Percentiles rank a stretch among this genome's conserved stretches.
Conservation (phyloP, 1,140 invertebrate genomes). For the Metaphire vulgaris region DNA sequence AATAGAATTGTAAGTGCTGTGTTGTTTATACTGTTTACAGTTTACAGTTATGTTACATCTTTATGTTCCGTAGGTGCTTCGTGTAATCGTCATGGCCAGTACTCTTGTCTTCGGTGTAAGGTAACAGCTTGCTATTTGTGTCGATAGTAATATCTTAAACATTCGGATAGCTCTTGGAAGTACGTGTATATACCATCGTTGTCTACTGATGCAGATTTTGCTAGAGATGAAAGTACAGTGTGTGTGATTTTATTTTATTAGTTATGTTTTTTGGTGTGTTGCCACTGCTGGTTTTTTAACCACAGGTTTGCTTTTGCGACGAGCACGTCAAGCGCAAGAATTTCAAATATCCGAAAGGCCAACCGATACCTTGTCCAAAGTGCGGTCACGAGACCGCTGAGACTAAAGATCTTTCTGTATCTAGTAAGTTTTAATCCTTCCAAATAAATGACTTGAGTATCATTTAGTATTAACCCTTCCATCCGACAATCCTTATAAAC, state of each 20-base stretch:
- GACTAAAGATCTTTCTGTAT: constrained; percentile 91
- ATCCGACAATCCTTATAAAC: too few relatives aligned
- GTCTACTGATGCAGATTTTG: not conserved
- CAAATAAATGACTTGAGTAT: not conserved
- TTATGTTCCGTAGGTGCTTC: constrained; percentile 55
- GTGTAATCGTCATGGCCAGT: constrained; percentile 86
- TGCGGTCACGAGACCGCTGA: constrained; percentile 83
- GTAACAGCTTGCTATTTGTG: constrained; percentile 35
- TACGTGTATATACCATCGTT: not conserved
- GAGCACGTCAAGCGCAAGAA: constrained; percentile 89
- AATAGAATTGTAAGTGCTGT: too few relatives aligned
- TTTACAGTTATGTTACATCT: constrained; percentile 14
- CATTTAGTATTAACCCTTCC: too few relatives aligned
- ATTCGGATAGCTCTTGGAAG: not conserved
- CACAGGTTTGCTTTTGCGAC: constrained; percentile 81
- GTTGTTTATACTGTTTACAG: too few relatives aligned
- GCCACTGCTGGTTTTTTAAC: constrained; percentile 15
- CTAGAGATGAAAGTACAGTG: not conserved
- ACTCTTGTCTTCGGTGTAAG: constrained; percentile 89
- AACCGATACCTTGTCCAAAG: constrained; percentile 85
- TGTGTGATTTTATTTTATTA: not conserved
- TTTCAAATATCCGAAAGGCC: constrained; percentile 83
- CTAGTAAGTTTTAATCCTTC: constrained; percentile 62
- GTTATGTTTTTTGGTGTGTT: not conserved
- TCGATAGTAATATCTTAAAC: not conserved